phyloP scores from a whole-genome alignment of 2,888 invertebrate genomes.

The Zhuqinia jingwanae region DNA sequence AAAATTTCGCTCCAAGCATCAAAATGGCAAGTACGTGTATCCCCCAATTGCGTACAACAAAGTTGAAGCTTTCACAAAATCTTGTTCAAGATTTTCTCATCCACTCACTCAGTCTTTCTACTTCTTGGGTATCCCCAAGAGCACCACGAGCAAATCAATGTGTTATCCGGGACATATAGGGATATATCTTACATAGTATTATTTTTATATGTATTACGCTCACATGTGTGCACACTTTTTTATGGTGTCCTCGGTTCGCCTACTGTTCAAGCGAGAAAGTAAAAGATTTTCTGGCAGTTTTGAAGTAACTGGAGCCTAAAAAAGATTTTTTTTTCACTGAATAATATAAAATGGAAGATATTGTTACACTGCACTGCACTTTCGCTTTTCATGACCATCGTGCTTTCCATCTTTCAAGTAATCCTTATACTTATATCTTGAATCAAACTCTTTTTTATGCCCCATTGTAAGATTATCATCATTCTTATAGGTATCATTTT shows the following conservation, averaged over 20 bases:
- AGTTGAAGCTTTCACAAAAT: constrained; percentile 35
- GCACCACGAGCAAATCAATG: constrained; percentile 9
- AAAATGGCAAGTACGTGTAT: constrained; percentile 38
- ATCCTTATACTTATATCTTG: no score
- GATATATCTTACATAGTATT: no score
- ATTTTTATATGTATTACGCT: no score
- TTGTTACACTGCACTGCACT: constrained; percentile 55
- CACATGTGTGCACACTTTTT: constrained; percentile 14
- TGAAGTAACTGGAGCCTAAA: constrained; percentile 38
- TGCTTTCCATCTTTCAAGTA: constrained; percentile 7
- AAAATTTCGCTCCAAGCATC: background rate
- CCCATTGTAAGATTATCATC: no score
- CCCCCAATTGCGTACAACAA: constrained; percentile 26
- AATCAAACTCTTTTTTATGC: no score
- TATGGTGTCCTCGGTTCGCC: constrained; percentile 33
- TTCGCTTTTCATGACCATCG: constrained; percentile 2
- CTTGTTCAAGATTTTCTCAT: constrained; percentile 58
- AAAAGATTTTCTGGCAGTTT: constrained; percentile 32
- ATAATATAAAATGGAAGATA: constrained; percentile 6
- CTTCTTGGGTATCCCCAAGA: constrained; percentile 39
- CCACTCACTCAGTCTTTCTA: constrained; percentile 38
- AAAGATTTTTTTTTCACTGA: background rate
- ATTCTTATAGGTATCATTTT: no score
- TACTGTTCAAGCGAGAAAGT: background rate
- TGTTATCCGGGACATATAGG: background rate